These are phyloP conservation scores for Monodelphis domestica DNA, from an alignment of 2,797 vertebrate genomes.

Conservation along the genomic window DNA sequence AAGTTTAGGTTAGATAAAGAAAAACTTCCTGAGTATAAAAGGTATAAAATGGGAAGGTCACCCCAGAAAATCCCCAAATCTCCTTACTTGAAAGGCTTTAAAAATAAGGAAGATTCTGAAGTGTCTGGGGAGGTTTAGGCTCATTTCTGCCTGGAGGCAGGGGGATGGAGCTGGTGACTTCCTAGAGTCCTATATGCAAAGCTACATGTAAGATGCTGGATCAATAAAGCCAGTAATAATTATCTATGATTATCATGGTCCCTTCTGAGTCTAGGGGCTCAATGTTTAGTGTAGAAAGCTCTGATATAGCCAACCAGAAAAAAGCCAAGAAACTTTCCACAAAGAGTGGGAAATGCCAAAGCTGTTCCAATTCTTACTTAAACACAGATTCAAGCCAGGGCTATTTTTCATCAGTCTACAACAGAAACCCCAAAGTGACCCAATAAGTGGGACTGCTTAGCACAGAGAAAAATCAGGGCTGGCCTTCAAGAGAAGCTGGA, in stretches of 20 bases:
- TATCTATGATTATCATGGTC: neutral
- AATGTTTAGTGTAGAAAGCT: neutral
- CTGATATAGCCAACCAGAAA: neutral
- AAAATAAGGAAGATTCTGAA: constrained; percentile 40
- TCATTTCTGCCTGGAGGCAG: constrained; percentile 8
- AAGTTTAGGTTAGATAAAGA: neutral
- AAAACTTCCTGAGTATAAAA: neutral
- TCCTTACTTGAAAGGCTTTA: constrained; percentile 43
- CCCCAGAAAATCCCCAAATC: neutral
- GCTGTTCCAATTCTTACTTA: neutral
- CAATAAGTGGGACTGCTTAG: neutral
- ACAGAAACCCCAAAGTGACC: neutral
- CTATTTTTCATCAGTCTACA: neutral
- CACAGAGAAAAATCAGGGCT: neutral
- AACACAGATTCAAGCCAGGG: neutral
- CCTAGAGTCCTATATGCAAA: neutral
- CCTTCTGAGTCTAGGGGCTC: constrained; percentile 7
- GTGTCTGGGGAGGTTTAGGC: neutral
- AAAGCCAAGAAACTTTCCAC: constrained; percentile 15
- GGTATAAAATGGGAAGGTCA: neutral
- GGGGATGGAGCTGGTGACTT: neutral
- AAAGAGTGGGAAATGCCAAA: neutral
- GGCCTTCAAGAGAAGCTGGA: neutral
- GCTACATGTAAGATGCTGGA: neutral
- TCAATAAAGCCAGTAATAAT: neutral